Percentiles rank a stretch among this genome's conserved stretches.
These are phyloP conservation scores for Diloba caeruleocephala DNA, from an alignment of 2,888 invertebrate species.

Conservation along the genomic window DNA sequence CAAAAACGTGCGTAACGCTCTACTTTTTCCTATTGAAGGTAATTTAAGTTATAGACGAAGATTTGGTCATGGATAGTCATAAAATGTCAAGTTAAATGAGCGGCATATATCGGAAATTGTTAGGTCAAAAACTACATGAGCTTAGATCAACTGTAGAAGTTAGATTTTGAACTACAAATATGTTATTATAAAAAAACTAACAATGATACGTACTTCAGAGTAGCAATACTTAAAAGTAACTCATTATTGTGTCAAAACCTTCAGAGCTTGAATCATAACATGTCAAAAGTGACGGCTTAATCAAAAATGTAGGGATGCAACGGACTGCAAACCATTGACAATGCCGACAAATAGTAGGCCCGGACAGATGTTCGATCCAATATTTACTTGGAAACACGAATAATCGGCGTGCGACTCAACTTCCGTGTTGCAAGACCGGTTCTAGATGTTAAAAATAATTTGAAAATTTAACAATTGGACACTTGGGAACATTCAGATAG, in stretches of 20 bases:
- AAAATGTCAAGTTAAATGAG: slow-evolving; percentile 33
- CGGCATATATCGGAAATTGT: slow-evolving; percentile 6
- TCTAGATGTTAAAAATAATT: slow-evolving; percentile 55
- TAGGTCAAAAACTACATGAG: slow-evolving; percentile 6
- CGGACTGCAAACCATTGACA: slow-evolving; percentile 59
- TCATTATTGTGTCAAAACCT: slow-evolving; percentile 27
- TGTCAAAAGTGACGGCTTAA: slow-evolving; percentile 50
- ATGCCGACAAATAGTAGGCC: slow-evolving; percentile 64
- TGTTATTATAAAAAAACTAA: too few species aligned
- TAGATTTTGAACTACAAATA: too few species aligned
- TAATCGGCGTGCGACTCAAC: slow-evolving; percentile 73
- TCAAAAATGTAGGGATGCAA: slow-evolving; percentile 63
- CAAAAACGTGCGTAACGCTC: slow-evolving; percentile 45
- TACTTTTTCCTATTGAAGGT: slow-evolving; percentile 12
- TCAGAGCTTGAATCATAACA: slow-evolving; percentile 49
- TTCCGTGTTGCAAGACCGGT: slow-evolving; percentile 82
- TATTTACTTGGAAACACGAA: slow-evolving; percentile 77
- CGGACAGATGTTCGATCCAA: slow-evolving; percentile 68
- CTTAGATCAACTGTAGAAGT: not conserved
- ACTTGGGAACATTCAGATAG: slow-evolving; percentile 46
- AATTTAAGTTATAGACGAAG: slow-evolving; percentile 15
- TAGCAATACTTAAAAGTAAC: slow-evolving; percentile 1
- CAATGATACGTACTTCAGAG: slow-evolving; percentile 19
- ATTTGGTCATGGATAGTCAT: slow-evolving; percentile 29
- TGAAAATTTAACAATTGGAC: slow-evolving; percentile 45